Evolutionary conservation across 2,797 vertebrate genomes (phyloP), one percentile per base, ranked within the genome.

Genomic region (Labroides dimidiatus): DNA sequence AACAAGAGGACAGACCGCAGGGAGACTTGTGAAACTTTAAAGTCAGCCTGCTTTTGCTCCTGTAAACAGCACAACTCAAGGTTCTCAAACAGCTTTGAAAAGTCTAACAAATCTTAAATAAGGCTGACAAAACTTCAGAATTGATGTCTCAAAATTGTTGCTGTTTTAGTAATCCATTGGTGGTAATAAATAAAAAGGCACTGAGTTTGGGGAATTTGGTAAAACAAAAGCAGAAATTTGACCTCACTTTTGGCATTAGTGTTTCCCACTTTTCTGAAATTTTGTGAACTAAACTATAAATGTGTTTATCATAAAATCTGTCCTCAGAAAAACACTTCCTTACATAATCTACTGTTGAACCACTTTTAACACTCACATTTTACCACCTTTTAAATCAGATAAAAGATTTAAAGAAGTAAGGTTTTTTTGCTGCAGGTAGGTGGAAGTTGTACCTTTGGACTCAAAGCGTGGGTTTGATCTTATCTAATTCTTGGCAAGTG

Each of bases 1-100:
- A 78, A 69, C 61, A 83, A 75, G 64, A 53, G 52, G 33, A 59
- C 15, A 33, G 33, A 68, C 54, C 55, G 23, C 60, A 14, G 52
- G 63, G 73, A 58, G 69, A 73, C 69, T 54, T 56, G 39, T 21
- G n/a, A 53, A 71, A 76, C 63, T 71, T 64, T 13, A 4, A 77
- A 62, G 72, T 53, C 21, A 7, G 30, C 30, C 30, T 37, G 62
- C 27, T 43, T 59, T 64, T 33, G 30, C 8, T 6, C 30, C 30
- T 33, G 30, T 33, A 33, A 33, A 33, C 30, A 33, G 8, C 30
- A 8, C 30, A 33, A 33, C 30, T 33, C 30, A 33, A 7, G 8
- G 30, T 33, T 33, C 30, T 27, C 24, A 27, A 3, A 27, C 3
- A 27, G 30, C 30, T 33, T 33, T 33, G 30, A 33, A 33, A 33